Evolutionary conservation across 2,797 vertebrate genomes (phyloP).

Genomic region (Melanotaenia parkinsoni): DNA sequence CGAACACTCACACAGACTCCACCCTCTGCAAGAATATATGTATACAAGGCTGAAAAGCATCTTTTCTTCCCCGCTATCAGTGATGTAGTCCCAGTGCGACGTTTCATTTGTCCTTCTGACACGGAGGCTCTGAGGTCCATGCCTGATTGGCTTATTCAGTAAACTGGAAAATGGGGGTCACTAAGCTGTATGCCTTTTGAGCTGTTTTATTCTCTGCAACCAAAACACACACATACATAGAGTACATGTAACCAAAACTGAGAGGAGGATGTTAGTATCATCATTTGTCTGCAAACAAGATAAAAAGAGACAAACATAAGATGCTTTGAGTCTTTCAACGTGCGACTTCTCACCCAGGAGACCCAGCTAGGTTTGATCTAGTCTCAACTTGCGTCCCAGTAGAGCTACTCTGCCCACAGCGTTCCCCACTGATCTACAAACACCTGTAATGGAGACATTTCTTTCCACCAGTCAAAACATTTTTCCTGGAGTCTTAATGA

Average conservation of each 20-base stretch:
- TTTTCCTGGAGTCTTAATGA: background rate
- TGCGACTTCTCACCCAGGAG: background rate
- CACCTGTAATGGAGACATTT: background rate
- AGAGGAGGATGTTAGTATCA: background rate
- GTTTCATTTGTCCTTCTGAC: conserved; percentile 55
- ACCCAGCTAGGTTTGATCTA: background rate
- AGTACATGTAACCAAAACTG: conserved; percentile 19
- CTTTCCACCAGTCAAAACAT: background rate
- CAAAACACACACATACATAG: conserved; percentile 9
- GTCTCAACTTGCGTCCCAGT: background rate
- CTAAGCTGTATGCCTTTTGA: conserved; percentile 47
- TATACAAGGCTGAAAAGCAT: conserved; percentile 27
- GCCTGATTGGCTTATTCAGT: conserved; percentile 71
- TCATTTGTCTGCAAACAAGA: background rate
- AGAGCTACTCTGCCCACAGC: background rate
- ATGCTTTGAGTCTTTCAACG: background rate
- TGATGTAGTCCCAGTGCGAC: conserved; percentile 73
- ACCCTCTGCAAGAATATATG: conserved; percentile 26
- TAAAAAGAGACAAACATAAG: background rate
- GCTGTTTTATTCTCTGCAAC: conserved; percentile 27
- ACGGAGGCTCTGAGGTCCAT: conserved; percentile 16
- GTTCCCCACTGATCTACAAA: background rate
- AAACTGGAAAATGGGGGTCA: conserved; percentile 65
- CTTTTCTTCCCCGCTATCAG: conserved; percentile 24
- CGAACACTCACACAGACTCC: conserved; percentile 34